A percentile compares a stretch with the other conserved stretches of the same genome.
phyloP scores from a whole-genome alignment of 1,140 invertebrate genomes.

The Pectinophora gossypiella region DNA sequence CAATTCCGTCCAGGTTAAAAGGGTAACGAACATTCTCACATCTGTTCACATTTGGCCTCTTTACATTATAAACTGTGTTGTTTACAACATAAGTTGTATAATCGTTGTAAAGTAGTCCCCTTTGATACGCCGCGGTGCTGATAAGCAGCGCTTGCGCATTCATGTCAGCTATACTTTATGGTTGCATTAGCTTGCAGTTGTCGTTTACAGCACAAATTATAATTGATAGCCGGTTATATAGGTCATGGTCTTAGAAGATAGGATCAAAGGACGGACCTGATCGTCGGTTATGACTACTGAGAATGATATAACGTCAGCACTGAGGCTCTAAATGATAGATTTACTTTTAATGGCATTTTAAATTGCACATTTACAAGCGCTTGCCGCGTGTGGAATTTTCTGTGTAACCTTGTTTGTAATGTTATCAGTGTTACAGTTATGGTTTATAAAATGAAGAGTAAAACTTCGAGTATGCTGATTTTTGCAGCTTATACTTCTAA shows the following conservation, averaged over 20 bases:
- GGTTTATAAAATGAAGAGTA: too few relatives aligned
- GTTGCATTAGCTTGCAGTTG: constrained; percentile 35
- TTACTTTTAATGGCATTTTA: not conserved
- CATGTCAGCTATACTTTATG: constrained; percentile 23
- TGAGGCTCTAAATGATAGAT: not conserved
- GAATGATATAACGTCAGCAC: not conserved
- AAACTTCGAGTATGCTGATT: too few relatives aligned
- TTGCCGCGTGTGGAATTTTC: too few relatives aligned
- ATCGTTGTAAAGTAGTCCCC: constrained; percentile 29
- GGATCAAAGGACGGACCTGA: constrained; percentile 21
- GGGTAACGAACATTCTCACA: constrained; percentile 40
- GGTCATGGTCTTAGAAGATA: constrained; percentile 39
- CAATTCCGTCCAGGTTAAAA: constrained; percentile 41
- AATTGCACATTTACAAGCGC: too few relatives aligned
- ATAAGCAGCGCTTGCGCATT: constrained; percentile 41
- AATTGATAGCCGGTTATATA: constrained; percentile 38
- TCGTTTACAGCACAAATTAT: constrained; percentile 36
- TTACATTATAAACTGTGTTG: constrained; percentile 39
- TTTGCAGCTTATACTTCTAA: too few relatives aligned
- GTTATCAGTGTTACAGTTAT: too few relatives aligned
- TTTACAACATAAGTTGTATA: constrained; percentile 27
- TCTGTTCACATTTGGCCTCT: constrained; percentile 26
- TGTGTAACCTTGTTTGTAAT: too few relatives aligned
- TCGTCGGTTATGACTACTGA: not conserved
- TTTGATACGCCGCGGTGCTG: constrained; percentile 51